Evolutionary conservation across 2,888 invertebrate genomes (phyloP).

Genomic region (Iphiclides podalirius): DNA sequence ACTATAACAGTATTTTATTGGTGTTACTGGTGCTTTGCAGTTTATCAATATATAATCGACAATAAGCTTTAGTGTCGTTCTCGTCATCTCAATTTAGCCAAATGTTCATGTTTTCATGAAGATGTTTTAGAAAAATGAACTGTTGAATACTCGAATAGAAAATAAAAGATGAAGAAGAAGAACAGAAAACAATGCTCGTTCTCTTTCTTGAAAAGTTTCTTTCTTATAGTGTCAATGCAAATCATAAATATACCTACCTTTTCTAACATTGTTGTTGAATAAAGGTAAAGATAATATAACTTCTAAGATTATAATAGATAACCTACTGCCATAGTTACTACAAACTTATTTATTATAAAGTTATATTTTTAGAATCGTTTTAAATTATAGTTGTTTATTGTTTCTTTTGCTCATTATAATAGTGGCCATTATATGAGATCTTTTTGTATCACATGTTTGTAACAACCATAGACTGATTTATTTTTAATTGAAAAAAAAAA

Average conservation of each 20-base stretch:
- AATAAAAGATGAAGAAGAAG: too few species aligned
- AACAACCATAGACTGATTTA: conserved; percentile 14
- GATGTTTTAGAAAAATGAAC: background rate
- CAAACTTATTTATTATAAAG: conserved; percentile 18
- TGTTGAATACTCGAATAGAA: too few species aligned
- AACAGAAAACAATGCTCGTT: too few species aligned
- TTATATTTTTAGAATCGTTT: conserved; percentile 17
- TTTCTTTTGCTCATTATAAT: conserved; percentile 19
- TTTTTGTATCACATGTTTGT: conserved; percentile 5
- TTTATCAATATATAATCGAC: background rate
- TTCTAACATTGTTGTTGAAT: too few species aligned
- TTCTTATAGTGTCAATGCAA: too few species aligned
- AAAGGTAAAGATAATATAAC: too few species aligned
- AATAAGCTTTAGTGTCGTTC: background rate
- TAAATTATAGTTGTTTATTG: conserved; percentile 6
- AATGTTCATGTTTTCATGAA: background rate
- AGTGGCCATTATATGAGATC: conserved; percentile 2
- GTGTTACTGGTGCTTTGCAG: conserved; percentile 12
- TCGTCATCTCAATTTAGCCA: background rate
- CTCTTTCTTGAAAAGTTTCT: too few species aligned
- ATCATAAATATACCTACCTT: too few species aligned
- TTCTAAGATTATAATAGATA: conserved; percentile 3
- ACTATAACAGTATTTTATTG: conserved; percentile 16
- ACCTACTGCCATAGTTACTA: conserved; percentile 16
- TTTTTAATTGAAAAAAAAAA: too few species aligned